phyloP scores from a whole-genome alignment of 2,113 vertebrate genomes.

The Crocuta crocuta region DNA sequence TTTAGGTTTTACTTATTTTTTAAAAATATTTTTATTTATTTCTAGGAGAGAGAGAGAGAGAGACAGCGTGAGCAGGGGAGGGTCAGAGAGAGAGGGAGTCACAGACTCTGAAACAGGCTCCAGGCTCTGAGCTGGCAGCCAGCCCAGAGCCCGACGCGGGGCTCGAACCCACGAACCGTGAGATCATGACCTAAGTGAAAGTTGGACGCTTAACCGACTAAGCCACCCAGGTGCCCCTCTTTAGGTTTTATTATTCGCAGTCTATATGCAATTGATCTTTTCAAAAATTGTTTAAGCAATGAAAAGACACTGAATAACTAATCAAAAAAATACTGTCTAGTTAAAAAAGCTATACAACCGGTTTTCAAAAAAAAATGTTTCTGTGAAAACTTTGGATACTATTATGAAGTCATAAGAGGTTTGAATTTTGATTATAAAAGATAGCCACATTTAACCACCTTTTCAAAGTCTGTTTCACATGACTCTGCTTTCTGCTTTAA shows the following conservation, averaged over 20 bases:
- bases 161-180: no score
- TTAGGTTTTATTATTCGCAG: constrained; percentile 31
- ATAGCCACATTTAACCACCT: not conserved
- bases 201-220: no score
- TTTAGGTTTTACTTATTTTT: not conserved
- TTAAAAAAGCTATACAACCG: not conserved
- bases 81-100: no score
- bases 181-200: no score
- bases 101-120: no score
- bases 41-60: no score
- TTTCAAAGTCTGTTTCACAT: not conserved
- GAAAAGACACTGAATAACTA: not conserved
- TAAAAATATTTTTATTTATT: no score
- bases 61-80: no score
- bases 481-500: constrained; percentile 21
- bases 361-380: constrained; percentile 11
- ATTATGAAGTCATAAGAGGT: constrained; percentile 8
- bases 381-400: not conserved
- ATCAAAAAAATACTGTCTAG: not conserved
- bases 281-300: not conserved
- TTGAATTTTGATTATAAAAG: constrained; percentile 38
- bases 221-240: not conserved
- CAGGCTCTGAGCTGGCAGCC: no score
- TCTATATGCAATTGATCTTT: not conserved
- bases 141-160: no score